Percentiles rank a stretch among this genome's conserved stretches.
Evolutionary conservation across 2,113 vertebrate species (phyloP).

Genomic region (Channa argus): DNA sequence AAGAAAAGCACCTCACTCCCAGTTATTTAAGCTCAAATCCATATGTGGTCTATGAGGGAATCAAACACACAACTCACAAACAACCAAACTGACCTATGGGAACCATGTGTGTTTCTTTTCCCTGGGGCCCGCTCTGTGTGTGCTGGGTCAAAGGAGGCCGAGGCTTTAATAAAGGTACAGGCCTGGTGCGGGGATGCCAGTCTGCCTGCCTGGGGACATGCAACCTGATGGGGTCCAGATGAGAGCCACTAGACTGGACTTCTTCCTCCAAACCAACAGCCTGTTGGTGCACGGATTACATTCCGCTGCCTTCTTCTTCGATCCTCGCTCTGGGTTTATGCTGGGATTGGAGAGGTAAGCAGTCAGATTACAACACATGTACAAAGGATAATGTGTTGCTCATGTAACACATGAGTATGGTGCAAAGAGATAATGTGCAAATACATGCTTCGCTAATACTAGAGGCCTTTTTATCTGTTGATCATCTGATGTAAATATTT

Average conservation of each 20-base stretch:
- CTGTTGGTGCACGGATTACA: conserved; percentile 19
- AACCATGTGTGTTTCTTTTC: conserved; percentile 76
- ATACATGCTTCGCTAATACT: background rate
- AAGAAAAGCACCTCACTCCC: conserved; percentile 63
- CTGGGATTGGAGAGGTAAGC: conserved; percentile 47
- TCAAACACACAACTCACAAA: conserved; percentile 74
- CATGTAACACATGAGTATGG: background rate
- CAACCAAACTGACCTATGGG: conserved; percentile 76
- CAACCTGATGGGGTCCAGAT: conserved; percentile 80
- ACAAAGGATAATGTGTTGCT: conserved; percentile 41
- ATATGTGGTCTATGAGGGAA: conserved; percentile 75
- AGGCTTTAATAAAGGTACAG: conserved; percentile 80
- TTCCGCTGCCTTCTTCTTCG: conserved; percentile 17
- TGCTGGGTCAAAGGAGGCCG: conserved; percentile 73
- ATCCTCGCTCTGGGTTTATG: conserved; percentile 37
- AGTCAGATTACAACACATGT: conserved; percentile 52
- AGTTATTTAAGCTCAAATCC: conserved; percentile 60
- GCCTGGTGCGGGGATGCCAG: conserved; percentile 76
- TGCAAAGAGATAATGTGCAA: conserved; percentile 14
- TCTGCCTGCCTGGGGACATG: conserved; percentile 71
- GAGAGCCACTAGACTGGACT: conserved; percentile 75
- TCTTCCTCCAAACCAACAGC: conserved; percentile 48
- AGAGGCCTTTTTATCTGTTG: conserved; percentile 45
- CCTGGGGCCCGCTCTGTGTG: conserved; percentile 67
- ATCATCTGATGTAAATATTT: conserved; percentile 81